Evolutionary conservation across 2,113 vertebrate genomes (phyloP), one percentile per base, ranked within the genome.

Genomic region (Crotophaga sulcirostris): DNA sequence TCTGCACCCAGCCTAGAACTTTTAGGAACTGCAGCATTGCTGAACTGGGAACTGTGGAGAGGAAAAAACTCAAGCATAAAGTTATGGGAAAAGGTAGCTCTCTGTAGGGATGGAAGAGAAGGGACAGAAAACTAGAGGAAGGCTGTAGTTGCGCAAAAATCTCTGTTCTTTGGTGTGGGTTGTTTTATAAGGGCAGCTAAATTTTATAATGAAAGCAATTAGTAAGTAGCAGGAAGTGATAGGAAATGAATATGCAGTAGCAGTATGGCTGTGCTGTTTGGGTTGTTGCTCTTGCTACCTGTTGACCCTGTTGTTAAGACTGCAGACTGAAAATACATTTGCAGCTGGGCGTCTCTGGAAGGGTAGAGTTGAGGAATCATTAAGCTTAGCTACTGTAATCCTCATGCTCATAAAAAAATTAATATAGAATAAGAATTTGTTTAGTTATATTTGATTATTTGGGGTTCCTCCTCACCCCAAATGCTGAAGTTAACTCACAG

Each of bases 221-320:
- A 64, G 59, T 45, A 55, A 88, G 52, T 4, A 54, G 55, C 93
- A 90, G 95, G 96, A 91, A 78, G 64, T 72, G 76, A 10, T 79
- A 34, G 80, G 87, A 55, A 67, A 26, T 51, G 21, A 81, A 9
- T 16, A 7, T 6, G 66, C 4, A n/a, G 64, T 10, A 16, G 63
- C 45, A 51, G 38, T 9, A 11, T 40, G 64, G 93, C 67, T 40
- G 9, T 47, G 85, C 5, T 24, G 84, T 15, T 36, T 10, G 76
- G 47, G 69, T 3, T 76, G 67, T 45, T 47, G 58, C 66, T 40
- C 54, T 54, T 74, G 72, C 64, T 89, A 15, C 66, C 68, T 94
- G 89, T 86, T 93, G 89, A 36, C 90, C 59, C 47, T 24, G 58
- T 69, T 31, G 54, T 25, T 45, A 11, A 3, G 38, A 33, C 15